Conservation (phyloP, 2,113 vertebrate species). For the Chionodraco myersi region DNA sequence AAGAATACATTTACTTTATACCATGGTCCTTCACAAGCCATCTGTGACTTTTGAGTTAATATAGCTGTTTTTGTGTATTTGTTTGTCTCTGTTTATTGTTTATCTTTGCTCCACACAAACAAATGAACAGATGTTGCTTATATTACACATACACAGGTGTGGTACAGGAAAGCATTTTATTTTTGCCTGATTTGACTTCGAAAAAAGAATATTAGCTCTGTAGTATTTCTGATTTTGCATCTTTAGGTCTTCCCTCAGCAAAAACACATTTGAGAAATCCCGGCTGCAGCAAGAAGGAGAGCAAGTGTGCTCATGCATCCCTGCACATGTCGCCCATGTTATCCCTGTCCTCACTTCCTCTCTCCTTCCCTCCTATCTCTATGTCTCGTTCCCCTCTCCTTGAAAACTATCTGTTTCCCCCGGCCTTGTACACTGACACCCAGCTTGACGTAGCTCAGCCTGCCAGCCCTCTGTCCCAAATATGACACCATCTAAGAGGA, state of each 20-base stretch:
- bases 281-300: conserved; percentile 48
- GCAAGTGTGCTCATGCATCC: conserved; percentile 59
- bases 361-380: conserved; percentile 9
- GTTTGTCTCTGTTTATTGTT: not conserved
- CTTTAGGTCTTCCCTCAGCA: conserved; percentile 26
- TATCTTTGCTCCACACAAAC: not conserved
- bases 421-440: conserved; percentile 8
- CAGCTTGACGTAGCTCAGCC: conserved; percentile 14
- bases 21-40: not conserved
- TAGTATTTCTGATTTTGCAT: not conserved
- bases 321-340: conserved; percentile 58
- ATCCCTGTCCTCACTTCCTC: conserved; percentile 54
- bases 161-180: not conserved
- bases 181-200: not conserved
- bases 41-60: not conserved
- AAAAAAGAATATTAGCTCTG: not conserved
- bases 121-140: not conserved
- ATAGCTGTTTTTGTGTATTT: not conserved
- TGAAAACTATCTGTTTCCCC: conserved; percentile 39
- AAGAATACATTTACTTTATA: not conserved
- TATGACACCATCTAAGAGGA: conserved; percentile 33
- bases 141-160: not conserved
- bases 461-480: conserved; percentile 14
- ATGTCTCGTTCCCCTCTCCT: conserved; percentile 10
- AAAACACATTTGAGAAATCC: conserved; percentile 41